Base-by-base conservation (phyloP, 2,797 vertebrate genomes). In the Pseudochirops cupreus region DNA sequence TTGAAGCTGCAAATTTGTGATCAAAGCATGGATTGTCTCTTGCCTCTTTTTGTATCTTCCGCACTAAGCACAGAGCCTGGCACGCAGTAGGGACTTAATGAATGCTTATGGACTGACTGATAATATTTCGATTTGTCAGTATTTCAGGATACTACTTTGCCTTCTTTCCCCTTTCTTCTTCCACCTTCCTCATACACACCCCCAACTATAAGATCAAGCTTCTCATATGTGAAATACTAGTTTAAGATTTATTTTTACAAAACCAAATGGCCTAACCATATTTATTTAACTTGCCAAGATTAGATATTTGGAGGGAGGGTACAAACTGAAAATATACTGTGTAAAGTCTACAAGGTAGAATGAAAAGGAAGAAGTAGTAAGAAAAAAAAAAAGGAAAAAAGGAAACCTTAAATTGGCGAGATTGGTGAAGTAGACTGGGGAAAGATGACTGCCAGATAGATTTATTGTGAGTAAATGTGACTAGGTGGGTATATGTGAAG, bases 281-380 rank as follows among this genome's bases (percentile, higher is more conserved):
- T 67, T 94, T 67, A 90, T 16, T 93, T 94, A 56, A 62, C 93
- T 95, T 94, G 33, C 6, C 94, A 56, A 94, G 13, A 92, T 58
- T 91, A 91, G 90, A 50, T n/a, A 13, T 95, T 91, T 91, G 28
- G 56, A 93, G 11, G 0, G 18, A 94, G 90, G 9, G 92, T 3
- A 90, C 4, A 95, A 94, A 96, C 57, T 56, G n/a, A 46, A 62
- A 53, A 82, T 91, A 89, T 52, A 74, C 87, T 90, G 53, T 82
- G 5, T 91, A 52, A 56, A 91, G 39, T 5, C 9, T 52, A 3
- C 52, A 53, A 91, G 54, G 74, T 28, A 52, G 24, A 59, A 62
- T 91, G 18, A 95, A 62, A 95, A 90, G 50, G 87, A 95, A 96
- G 62, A 91, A 29, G 39, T 91, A 95, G 53, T 95, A 94, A 92